Base-by-base conservation (phyloP, 1,140 invertebrate genomes). In the Drosophila lacertosa region DNA sequence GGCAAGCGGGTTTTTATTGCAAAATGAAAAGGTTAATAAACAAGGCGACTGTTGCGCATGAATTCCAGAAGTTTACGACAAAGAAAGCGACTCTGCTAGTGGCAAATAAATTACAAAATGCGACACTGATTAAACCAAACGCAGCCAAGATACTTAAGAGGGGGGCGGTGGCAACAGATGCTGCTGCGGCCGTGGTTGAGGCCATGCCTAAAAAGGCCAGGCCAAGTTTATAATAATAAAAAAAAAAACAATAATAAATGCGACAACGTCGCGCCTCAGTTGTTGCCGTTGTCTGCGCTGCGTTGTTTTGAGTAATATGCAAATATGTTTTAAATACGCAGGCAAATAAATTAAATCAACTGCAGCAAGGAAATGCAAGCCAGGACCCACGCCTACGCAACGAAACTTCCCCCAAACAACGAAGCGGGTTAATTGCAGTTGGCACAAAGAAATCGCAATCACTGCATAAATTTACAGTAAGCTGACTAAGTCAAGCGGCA, bases 11-110 rank as follows among this genome's bases (percentile, higher is more conserved):
- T 72, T 86, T 51, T 88, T 75, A 88, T 82, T 79, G 62, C 81
- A 65, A 77, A 74, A 86, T 60, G 54, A 81, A 86, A 83, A 86
- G 82, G 82, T 88, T 82, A 86, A 86, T 82, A 88, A 88, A 88
- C 78, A 88, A 88, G 62, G 64, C 64, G 74, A 82, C 55, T 55
- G 81, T 45, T 63, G 64, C 74, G 66, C 47, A 84, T 84, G 68
- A 84, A 84, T 77, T 70, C 77, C 67, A 69, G 64, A 86, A 58
- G 75, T 84, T 84, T 88, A 88, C 71, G 74, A 88, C 82, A 88
- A 88, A 88, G 82, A 88, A 88, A 88, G 82, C 81, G 55, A 55
- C 54, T 39, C 78, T 45, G 57, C 70, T 77, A 70, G 65, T 78
- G 80, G 57, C 62, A 51, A 75, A 83, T 83, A 83, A 83, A 83